phyloP scores from a whole-genome alignment of 2,797 vertebrate species.

The Parauchenoglanis punctatus region DNA sequence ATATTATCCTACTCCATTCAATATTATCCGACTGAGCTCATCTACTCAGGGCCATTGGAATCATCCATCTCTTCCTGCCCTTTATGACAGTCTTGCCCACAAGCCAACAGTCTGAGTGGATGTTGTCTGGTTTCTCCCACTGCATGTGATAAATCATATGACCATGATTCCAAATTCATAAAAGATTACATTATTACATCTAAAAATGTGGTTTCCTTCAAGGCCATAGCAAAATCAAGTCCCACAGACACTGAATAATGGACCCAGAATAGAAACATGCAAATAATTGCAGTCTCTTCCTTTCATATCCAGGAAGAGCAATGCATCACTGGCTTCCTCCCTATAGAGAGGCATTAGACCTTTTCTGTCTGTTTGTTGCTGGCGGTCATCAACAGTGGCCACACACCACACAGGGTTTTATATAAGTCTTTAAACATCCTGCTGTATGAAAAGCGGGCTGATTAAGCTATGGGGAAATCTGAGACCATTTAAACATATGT shows the following conservation, averaged over 20 bases:
- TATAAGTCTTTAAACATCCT: constrained; percentile 34
- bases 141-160: constrained; percentile 5
- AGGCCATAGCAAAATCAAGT: neutral
- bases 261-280: constrained; percentile 1
- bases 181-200: neutral
- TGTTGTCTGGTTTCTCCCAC: neutral
- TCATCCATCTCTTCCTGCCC: neutral
- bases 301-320: constrained; percentile 30
- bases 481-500: neutral
- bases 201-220: neutral
- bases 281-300: constrained; percentile 25
- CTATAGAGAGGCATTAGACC: neutral
- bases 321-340: constrained; percentile 28
- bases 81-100: constrained; percentile 17
- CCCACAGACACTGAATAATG: constrained; percentile 16
- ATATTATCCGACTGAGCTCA: neutral
- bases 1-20: neutral
- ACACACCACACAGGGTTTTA: constrained; percentile 3
- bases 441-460: constrained; percentile 19
- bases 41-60: neutral
- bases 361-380: constrained; percentile 20
- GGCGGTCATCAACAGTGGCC: constrained; percentile 18
- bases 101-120: neutral
- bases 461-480: constrained; percentile 23
- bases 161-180: neutral